phyloP scores from a whole-genome alignment of 2,797 vertebrate species.

The Lepus townsendii region DNA sequence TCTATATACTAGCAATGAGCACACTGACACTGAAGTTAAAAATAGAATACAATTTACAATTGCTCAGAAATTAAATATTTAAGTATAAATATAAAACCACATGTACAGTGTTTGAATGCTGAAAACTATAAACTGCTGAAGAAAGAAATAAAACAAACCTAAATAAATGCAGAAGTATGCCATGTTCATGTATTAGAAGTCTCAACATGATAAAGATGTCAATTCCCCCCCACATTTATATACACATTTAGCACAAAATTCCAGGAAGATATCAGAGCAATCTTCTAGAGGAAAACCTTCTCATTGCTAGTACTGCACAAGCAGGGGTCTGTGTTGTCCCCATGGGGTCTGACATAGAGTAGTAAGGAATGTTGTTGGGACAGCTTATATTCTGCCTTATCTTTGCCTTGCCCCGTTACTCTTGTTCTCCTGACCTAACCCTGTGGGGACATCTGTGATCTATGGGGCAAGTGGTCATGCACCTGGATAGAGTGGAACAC shows the following conservation, averaged over 20 bases:
- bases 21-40: constrained; percentile 28
- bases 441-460: too few species aligned
- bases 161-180: constrained; percentile 13
- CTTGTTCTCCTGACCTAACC: too few species aligned
- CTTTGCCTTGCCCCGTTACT: too few species aligned
- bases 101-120: background rate
- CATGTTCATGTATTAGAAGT: background rate
- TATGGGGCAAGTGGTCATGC: too few species aligned
- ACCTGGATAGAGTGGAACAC: too few species aligned
- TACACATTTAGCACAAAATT: constrained; percentile 28
- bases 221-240: background rate
- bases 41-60: constrained; percentile 8
- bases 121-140: constrained; percentile 56
- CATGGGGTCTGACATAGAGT: too few species aligned
- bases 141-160: constrained; percentile 37
- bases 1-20: background rate
- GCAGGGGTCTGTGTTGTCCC: too few species aligned
- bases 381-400: too few species aligned
- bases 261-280: background rate
- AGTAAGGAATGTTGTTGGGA: too few species aligned
- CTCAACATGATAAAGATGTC: background rate
- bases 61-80: constrained; percentile 48
- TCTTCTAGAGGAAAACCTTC: too few species aligned
- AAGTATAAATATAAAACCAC: constrained; percentile 28
- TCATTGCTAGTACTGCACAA: too few species aligned